Evolutionary conservation across 1,140 invertebrate genomes (phyloP), one percentile per base, ranked within the genome.

Genomic region (roundworm (Caenorhabditis elegans)): DNA sequence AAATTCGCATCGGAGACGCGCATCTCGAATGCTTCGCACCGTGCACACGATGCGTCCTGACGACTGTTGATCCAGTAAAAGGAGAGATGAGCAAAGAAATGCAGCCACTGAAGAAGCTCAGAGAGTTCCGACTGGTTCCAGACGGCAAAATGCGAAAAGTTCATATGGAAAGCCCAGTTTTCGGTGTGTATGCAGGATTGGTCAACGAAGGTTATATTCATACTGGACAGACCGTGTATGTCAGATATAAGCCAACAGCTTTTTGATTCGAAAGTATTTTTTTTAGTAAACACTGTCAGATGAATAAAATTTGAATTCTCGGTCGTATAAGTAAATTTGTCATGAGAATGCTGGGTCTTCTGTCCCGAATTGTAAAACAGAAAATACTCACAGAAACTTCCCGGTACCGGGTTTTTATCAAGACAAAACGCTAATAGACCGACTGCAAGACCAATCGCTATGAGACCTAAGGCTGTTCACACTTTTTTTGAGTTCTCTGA

Each of bases 31-130:
- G 83, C 10, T 78, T 86, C 19, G 80, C 85, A 26, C 86, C 86
- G 5, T 87, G 87, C 48, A 82, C 80, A n/a, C 84, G 87, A 70
- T 88, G 87, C 34, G 79, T 87, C 19, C 53, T 89, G 17, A 85
- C 86, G 1, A 90, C 88, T 5, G 86, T 90, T 0, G 86, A 89
- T 49, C 88, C 86, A 22, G 78, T 84, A 13, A 88, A 84, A 78
- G 88, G 88, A 17, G 84, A 80, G 34, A 89, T 86, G 65, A 86
- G 86, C 46, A 83, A 84, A 17, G 55, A 87, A 36, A 86, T 86
- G 19, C 87, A 90, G 78, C 89, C 89, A 0, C 79, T 90, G 11
- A 81, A 83, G n/a, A 87, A 86, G 6, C 79, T 90, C 0, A 84
- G 86, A 77, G 84, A 84, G 49, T 78, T 84, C 85, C 85, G 80